Base-by-base conservation (phyloP, 2,888 invertebrate genomes). In the Geotrupes spiniger region DNA sequence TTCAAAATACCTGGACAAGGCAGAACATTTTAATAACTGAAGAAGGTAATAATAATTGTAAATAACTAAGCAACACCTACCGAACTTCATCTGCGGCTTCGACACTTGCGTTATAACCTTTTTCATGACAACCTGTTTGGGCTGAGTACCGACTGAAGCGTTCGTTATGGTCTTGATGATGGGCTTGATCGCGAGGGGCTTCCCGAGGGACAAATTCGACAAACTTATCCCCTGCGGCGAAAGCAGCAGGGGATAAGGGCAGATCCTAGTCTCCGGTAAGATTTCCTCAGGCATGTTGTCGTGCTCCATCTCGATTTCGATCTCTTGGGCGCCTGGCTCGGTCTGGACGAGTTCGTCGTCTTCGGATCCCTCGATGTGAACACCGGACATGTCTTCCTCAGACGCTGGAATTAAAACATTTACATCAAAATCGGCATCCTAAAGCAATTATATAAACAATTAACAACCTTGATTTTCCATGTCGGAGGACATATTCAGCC, bases 51-150 rank as follows among this genome's bases (percentile, higher is more conserved):
- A n/a, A n/a, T n/a, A n/a, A n/a, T n/a, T n/a, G n/a, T n/a, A n/a
- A n/a, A n/a, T n/a, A n/a, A n/a, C n/a, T n/a, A n/a, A n/a, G n/a
- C n/a, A n/a, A n/a, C n/a, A n/a, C 46, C 28, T 45, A 58, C 58
- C 58, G 26, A 49, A 49, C 50, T 54, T 59, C 6, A 51, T 36
- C 12, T 55, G 39, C 16, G 44, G 37, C 40, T 59, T 59, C 3
- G 52, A 51, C 14, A 56, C 39, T 37, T 51, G 56, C 8, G 51
- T 36, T 11, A 55, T 36, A 10, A 56, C 63, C 57, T 72, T 71
- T 53, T 73, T 74, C 65, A 71, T 70, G n/a, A 72, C 62, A 9
- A 72, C 60, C 38, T 68, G 71, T 49, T 63, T 63, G 3, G 71
- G 70, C 45, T 66, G 68, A 27, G 57, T 54, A 50, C 38, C 58